A percentile compares a stretch with the other conserved stretches of the same genome.
phyloP scores from a whole-genome alignment of 2,113 vertebrate species.

The Jacana jacana region DNA sequence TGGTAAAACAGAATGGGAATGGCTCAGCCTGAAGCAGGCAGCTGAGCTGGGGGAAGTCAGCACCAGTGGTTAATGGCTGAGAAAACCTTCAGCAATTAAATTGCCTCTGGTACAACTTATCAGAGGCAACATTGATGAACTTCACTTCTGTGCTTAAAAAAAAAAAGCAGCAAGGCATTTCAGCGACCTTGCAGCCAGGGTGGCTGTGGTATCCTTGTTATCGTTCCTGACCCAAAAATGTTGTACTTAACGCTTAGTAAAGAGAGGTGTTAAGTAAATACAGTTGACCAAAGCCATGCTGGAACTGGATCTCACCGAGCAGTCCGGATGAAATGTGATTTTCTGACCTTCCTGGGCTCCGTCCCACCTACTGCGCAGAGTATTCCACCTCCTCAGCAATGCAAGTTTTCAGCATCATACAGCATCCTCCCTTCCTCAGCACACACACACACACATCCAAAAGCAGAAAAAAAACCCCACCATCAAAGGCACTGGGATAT shows the following conservation, averaged over 20 bases:
- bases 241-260: not conserved
- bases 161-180: not conserved
- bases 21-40: not conserved
- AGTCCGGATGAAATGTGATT: not conserved
- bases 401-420: fast-evolving
- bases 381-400: not conserved
- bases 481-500: not conserved
- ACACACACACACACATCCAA: not conserved
- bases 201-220: not conserved
- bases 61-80: not conserved
- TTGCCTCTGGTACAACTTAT: fast-evolving
- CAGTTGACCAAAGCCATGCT: not conserved
- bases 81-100: not conserved
- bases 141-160: not conserved
- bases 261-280: not conserved
- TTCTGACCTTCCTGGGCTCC: not conserved
- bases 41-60: not conserved
- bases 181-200: not conserved
- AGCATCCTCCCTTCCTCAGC: not conserved
- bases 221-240: not conserved
- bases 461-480: not conserved
- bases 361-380: not conserved
- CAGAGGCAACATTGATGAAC: not conserved
- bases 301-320: not conserved
- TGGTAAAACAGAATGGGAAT: not conserved